Base-by-base conservation (phyloP, 2,888 invertebrate genomes). In the Odontomyia ornata region DNA sequence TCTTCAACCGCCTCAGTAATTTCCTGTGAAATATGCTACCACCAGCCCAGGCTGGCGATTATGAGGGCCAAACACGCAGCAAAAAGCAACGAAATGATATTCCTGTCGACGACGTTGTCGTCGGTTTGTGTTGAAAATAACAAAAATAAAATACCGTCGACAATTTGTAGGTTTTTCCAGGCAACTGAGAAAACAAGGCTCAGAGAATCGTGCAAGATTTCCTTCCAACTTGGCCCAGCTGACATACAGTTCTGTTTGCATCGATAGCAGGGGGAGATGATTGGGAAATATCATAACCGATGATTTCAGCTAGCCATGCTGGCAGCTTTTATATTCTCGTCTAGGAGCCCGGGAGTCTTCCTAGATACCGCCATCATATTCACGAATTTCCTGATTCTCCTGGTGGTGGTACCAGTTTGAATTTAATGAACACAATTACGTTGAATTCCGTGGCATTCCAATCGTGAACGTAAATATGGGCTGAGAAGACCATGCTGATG, bases 351-450 rank as follows among this genome's bases (percentile, higher is more conserved):
- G 2, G 25, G 60, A 25, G 25, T 25, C 23, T 23, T n/a, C 18
- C 23, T 25, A 25, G 60, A 60, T 60, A 23, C 23, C 18, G 5
- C 25, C 25, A 18, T 52, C 18, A 60, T 25, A 23, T 13, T 52
- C 25, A 23, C 60, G 60, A 60, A 60, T 25, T 60, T 25, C 25
- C 60, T n/a, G 60, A 11, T 60, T 25, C 15, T 18, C 9, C 60
- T 60, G 5, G 11, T 60, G 21, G 67, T 36, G 18, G 36, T 67
- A 30, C 18, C 67, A 67, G 67, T 23, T 67, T 43, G 46, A 43
- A 67, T 30, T 67, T 67, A 67, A 67, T 67, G 67, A 67, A 43
- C 46, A 43, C 67, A 67, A 67, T 67, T 67, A 67, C 23, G 67
- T 43, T 60, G 56, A n/a, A 11, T 18, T 13, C n/a, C 11, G 25